Base-by-base conservation (phyloP, 2,113 vertebrate species). In the Rousettus leschenaultii region DNA sequence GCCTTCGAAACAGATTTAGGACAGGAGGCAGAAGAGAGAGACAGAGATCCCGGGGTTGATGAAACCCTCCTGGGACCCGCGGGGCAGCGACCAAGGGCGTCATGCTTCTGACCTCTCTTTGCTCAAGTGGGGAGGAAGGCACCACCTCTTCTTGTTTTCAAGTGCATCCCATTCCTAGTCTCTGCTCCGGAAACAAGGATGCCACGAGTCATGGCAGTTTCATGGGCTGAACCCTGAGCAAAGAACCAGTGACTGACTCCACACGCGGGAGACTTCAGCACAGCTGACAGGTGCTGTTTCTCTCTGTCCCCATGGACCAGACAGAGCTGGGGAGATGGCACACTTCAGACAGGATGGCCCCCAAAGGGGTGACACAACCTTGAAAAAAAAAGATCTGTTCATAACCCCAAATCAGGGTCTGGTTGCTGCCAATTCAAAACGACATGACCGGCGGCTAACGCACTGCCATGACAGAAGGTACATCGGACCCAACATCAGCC, bases 1-100 rank as follows among this genome's bases (percentile, higher is more conserved):
- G 51, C 57, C 80, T 88, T 65, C 94, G 92, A 95, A 86, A 89
- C 83, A 51, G 91, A 92, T 95, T 96, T 88, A 78, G 28, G 79
- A 75, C 53, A 16, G 28, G 40, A 82, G 87, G 79, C 38, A 92
- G 86, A 93, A 77, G 66, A 43, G 21, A 88, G 33, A 40, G 12
- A 90, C 12, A 40, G 26, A 43, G 24, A 73, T 30, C 14, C 8
- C 30, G 18, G 77, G 65, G 91, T 11, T 35, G 73, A 63, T 21
- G 94, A 80, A 83, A 68, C 26, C 30, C 26, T 87, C 24, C 40
- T n/a, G 2, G 6, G 86, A 40, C 12, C 68, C n/a, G 2, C 22
- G 22, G 15, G 14, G 59, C 35, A 57, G 77, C 66, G 35, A 61
- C 18, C 15, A 5, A 40, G 21, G 21, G 15, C 3, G 7, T 43